Evolutionary conservation across 2,888 invertebrate genomes (phyloP).

Genomic region (Amphimallon solstitiale): DNA sequence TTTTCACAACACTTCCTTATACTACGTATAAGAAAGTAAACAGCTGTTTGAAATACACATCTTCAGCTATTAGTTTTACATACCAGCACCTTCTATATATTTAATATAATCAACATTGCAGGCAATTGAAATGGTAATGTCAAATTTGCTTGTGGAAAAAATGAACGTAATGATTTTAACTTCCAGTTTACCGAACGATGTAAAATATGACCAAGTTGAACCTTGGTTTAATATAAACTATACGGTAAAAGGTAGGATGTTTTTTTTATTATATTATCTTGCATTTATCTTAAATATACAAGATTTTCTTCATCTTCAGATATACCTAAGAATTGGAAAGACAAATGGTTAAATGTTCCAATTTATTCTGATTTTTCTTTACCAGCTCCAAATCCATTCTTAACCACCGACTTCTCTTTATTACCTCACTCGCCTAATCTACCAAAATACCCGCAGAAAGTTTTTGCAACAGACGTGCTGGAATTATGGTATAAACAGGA

Average conservation of each 20-base stretch:
- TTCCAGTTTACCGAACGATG: constrained; percentile 65
- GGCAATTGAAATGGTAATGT: constrained; percentile 71
- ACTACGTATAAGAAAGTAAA: too few species aligned
- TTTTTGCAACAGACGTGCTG: constrained; percentile 66
- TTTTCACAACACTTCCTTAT: too few species aligned
- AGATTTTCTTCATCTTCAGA: constrained; percentile 63
- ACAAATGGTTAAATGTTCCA: constrained; percentile 70
- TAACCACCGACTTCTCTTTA: constrained; percentile 76
- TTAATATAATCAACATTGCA: too few species aligned
- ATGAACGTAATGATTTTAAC: constrained; percentile 79
- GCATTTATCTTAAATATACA: background rate
- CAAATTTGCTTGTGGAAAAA: constrained; percentile 71
- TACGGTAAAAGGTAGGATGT: constrained; percentile 60
- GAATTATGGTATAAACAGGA: constrained; percentile 90
- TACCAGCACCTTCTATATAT: too few species aligned
- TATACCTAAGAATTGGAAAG: constrained; percentile 72
- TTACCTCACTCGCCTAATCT: constrained; percentile 61
- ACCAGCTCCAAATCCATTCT: constrained; percentile 77
- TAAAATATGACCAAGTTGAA: constrained; percentile 73
- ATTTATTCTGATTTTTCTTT: constrained; percentile 71
- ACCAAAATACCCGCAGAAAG: constrained; percentile 67
- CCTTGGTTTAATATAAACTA: constrained; percentile 89
- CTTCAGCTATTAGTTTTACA: too few species aligned
- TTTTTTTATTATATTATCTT: background rate
- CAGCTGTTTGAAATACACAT: too few species aligned